phyloP scores from a whole-genome alignment of 2,888 invertebrate genomes.

The Neoascia interrupta region DNA sequence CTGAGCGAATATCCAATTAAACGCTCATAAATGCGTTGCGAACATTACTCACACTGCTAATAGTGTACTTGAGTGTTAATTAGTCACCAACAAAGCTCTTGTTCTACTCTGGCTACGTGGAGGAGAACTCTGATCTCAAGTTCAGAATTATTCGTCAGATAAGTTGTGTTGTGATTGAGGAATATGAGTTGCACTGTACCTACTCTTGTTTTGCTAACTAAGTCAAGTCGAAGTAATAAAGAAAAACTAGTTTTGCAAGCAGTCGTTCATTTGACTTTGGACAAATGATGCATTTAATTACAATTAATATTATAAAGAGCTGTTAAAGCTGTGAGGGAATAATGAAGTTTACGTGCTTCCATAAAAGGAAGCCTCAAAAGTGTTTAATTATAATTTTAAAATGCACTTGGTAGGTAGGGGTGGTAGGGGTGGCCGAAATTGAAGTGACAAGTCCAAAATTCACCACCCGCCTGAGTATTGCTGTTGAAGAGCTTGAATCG shows the following conservation, averaged over 20 bases:
- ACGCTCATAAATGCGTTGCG: slow-evolving; percentile 48
- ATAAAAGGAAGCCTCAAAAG: too few relatives aligned
- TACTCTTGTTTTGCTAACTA: too few relatives aligned
- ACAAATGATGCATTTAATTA: slow-evolving; percentile 59
- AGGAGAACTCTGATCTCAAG: slow-evolving; percentile 44
- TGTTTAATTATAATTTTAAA: too few relatives aligned
- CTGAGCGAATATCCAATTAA: slow-evolving; percentile 47
- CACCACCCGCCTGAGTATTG: too few relatives aligned
- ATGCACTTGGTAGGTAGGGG: too few relatives aligned
- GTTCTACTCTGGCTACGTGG: background rate
- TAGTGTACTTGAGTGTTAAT: slow-evolving; percentile 47
- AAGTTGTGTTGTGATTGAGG: slow-evolving; percentile 27
- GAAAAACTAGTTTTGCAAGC: slow-evolving; percentile 55
- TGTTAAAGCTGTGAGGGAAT: slow-evolving; percentile 29
- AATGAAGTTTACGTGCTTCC: too few relatives aligned
- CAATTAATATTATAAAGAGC: slow-evolving; percentile 62
- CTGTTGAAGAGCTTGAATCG: too few relatives aligned
- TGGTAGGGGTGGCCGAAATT: too few relatives aligned
- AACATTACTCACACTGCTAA: slow-evolving; percentile 41
- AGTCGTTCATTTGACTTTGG: slow-evolving; percentile 16
- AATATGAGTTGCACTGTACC: slow-evolving; percentile 14
- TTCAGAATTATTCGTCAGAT: slow-evolving; percentile 34
- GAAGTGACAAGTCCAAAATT: too few relatives aligned
- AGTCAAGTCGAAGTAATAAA: background rate
- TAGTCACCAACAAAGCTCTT: slow-evolving; percentile 27